Evolutionary conservation across 2,888 invertebrate genomes (phyloP), one percentile per base, ranked within the genome.

Genomic region (Branchinecta sandiegonensis): DNA sequence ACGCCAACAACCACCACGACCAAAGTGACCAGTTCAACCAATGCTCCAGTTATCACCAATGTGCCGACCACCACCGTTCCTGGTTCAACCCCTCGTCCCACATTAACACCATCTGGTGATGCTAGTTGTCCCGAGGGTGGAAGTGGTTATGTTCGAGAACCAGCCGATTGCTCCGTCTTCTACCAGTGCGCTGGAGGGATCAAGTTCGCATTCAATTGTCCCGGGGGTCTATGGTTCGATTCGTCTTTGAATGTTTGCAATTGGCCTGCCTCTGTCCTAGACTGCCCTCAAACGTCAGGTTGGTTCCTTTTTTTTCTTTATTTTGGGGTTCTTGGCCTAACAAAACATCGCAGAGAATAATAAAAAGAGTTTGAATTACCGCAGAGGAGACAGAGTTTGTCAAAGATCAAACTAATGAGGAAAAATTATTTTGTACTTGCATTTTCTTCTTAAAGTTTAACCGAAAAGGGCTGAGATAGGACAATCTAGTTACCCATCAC

Each of bases 201-300:
- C 68, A 74, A 74, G 65, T 72, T 74, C 67, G 74, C 74, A 37
- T 76, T 76, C 71, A 71, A 73, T 46, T 78, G 78, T 69, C 76
- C 77, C 3, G 73, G 72, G 9, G 75, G 75, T 4, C 73, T 77
- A 47, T 73, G 74, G 70, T 78, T 75, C 70, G 76, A 77, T 68
- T 69, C 73, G 5, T 67, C 67, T 10, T 70, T 74, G n/a, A 70
- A 72, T 17, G 72, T 75, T n/a, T 77, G 77, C 71, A 76, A 77
- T 72, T 77, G 76, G 76, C 75, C 75, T 0, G 70, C 73, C 37
- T 2, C 37, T 37, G 37, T 37, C 6, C 37, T 37, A 37, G 37
- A 37, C 37, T 37, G 37, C 37, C 37, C 37, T 4, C 37, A 37
- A 37, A 37, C 37, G 37, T 37, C 37, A 37, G 37, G 37, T 37